phyloP scores from a whole-genome alignment of 2,113 vertebrate genomes.

The Pitta sordida region DNA sequence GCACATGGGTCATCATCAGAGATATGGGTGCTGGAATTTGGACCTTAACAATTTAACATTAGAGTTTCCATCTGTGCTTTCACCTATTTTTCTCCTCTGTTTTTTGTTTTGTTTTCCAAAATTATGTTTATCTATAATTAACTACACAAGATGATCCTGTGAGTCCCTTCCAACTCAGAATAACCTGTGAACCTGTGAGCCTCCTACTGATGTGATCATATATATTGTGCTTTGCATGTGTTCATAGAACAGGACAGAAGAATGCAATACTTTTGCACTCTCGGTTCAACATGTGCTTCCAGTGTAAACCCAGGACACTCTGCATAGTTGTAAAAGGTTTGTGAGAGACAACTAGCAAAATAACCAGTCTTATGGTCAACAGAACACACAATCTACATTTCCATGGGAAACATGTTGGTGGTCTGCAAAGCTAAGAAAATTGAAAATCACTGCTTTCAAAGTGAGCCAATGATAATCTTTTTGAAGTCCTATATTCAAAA shows the following conservation, averaged over 20 bases:
- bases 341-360: background rate
- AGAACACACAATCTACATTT: background rate
- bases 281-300: background rate
- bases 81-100: background rate
- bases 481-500: constrained; percentile 48
- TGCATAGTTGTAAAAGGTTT: background rate
- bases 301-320: background rate
- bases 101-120: background rate
- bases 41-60: background rate
- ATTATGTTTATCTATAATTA: background rate
- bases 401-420: constrained; percentile 49
- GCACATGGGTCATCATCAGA: background rate
- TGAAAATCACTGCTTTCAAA: constrained; percentile 32
- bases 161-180: too few relatives aligned
- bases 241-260: background rate
- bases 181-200: too few relatives aligned
- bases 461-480: constrained; percentile 4
- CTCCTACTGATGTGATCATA: background rate
- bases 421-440: constrained; percentile 33
- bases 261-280: background rate
- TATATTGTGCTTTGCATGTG: background rate
- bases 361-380: background rate
- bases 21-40: background rate
- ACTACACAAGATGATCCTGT: too few relatives aligned
- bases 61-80: background rate